phyloP scores from a whole-genome alignment of 2,888 invertebrate genomes.

The Pollenia amentaria region DNA sequence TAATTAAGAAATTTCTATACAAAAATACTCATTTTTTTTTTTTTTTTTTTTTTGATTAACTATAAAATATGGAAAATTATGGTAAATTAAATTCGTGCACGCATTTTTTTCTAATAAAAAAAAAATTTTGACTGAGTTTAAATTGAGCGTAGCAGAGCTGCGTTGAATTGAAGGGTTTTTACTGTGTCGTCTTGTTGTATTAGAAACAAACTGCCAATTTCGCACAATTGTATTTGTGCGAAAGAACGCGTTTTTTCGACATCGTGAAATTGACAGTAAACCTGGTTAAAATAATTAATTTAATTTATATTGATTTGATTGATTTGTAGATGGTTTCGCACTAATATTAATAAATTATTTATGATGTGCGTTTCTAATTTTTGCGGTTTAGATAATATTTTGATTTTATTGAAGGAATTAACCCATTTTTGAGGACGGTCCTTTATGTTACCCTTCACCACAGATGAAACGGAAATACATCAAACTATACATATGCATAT shows the following conservation, averaged over 20 bases:
- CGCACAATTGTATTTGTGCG: no score
- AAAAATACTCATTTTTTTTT: neutral
- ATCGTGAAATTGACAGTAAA: no score
- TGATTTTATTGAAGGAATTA: slow-evolving; percentile 51
- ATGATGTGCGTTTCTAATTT: slow-evolving; percentile 34
- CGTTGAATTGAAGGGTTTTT: slow-evolving; percentile 12
- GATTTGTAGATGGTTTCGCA: neutral
- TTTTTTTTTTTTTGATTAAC: neutral
- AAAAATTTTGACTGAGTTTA: slow-evolving; percentile 17
- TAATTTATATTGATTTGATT: slow-evolving; percentile 9
- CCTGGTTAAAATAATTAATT: slow-evolving; percentile 59
- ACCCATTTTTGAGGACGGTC: neutral
- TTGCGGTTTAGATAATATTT: slow-evolving; percentile 16
- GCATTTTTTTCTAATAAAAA: slow-evolving; percentile 20
- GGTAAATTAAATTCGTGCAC: slow-evolving; percentile 59
- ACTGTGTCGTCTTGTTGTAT: neutral
- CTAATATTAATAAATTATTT: slow-evolving; percentile 57
- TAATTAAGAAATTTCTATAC: slow-evolving; percentile 66
- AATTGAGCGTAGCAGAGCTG: slow-evolving; percentile 6
- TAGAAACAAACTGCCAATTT: no score
- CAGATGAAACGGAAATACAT: no score
- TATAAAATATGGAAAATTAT: slow-evolving; percentile 58
- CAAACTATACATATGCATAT: no score
- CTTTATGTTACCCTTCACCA: neutral
- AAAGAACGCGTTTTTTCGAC: no score